These are phyloP conservation scores for Rafetus swinhoei DNA, from an alignment of 2,113 vertebrate species.

Conservation along the genomic window DNA sequence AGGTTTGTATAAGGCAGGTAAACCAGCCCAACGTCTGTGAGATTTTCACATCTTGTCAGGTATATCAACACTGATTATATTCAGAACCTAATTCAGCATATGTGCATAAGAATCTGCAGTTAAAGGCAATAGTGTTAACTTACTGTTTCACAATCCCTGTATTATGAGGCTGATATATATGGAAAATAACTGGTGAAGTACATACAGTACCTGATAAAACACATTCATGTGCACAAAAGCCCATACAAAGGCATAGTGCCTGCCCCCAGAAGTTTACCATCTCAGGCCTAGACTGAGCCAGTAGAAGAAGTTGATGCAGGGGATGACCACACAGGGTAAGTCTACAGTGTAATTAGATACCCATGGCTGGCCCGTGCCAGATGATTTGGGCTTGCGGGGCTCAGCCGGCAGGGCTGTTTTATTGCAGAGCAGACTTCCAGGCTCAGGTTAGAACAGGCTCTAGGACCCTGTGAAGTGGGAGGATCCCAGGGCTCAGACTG, in stretches of 20 bases:
- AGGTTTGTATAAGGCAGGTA: slow-evolving; percentile 26
- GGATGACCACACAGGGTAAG: background rate
- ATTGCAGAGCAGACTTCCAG: background rate
- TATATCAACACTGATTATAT: slow-evolving; percentile 14
- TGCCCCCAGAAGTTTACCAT: background rate
- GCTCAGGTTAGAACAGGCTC: background rate
- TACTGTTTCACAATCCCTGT: background rate
- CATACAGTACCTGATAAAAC: background rate
- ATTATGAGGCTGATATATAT: background rate
- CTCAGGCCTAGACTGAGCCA: background rate
- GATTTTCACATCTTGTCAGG: slow-evolving; percentile 53
- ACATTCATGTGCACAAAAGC: background rate
- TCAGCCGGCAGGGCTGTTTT: too few species aligned
- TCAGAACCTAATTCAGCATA: slow-evolving; percentile 24
- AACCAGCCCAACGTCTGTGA: slow-evolving; percentile 65
- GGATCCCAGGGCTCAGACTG: background rate
- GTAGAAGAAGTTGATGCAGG: background rate
- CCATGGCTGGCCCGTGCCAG: background rate
- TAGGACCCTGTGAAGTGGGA: background rate
- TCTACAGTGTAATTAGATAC: background rate
- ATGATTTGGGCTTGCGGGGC: background rate
- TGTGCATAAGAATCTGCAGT: slow-evolving; percentile 37
- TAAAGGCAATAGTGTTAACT: background rate
- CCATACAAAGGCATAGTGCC: background rate
- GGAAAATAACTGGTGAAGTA: background rate